A percentile compares a stretch with the other conserved stretches of the same genome.
These are phyloP conservation scores for Hafferia zeledoni DNA, from an alignment of 2,797 vertebrate species.

Conservation along the genomic window DNA sequence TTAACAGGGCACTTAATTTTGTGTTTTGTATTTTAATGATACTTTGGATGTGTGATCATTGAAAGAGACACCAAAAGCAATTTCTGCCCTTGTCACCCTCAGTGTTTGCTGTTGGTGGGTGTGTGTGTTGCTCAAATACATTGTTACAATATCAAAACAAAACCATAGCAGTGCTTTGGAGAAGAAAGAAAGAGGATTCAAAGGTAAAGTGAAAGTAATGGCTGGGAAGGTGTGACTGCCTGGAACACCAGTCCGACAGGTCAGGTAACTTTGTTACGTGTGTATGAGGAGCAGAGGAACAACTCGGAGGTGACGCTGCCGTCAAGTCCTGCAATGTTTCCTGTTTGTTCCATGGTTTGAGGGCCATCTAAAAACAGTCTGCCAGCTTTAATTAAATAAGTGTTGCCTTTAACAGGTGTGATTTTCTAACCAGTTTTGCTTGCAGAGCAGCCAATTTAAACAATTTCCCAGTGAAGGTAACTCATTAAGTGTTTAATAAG, in stretches of 20 bases:
- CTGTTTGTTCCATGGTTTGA: neutral
- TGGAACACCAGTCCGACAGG: neutral
- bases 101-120: neutral
- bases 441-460: neutral
- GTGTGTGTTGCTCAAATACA: neutral
- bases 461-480: neutral
- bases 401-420: neutral
- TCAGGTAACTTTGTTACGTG: neutral
- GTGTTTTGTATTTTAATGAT: neutral
- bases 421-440: slow-evolving; percentile 7
- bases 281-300: neutral
- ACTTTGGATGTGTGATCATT: neutral
- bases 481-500: neutral
- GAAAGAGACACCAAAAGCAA: neutral
- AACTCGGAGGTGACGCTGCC: rapidly evolving
- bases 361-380: neutral
- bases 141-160: neutral
- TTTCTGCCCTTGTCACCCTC: neutral
- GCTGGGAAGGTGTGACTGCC: neutral
- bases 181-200: neutral
- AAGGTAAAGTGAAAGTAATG: neutral
- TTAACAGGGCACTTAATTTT: neutral
- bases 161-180: neutral
- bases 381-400: neutral
- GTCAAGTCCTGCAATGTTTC: neutral